A percentile compares a stretch with the other conserved stretches of the same genome.
phyloP scores from a whole-genome alignment of 1,140 invertebrate species.

The Drosophila trapezifrons region DNA sequence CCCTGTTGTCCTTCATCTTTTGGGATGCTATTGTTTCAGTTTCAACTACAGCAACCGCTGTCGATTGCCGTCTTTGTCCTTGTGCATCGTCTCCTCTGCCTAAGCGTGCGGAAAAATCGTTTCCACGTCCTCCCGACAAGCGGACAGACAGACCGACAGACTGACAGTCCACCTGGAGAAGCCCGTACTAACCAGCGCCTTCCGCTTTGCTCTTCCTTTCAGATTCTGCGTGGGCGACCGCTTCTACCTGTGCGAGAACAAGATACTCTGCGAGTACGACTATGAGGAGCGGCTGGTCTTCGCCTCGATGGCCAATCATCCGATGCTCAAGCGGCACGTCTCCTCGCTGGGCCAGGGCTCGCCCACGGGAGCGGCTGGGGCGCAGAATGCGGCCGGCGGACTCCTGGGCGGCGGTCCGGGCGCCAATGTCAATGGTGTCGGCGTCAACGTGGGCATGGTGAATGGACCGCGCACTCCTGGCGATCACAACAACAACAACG shows the following conservation, averaged over 20 bases:
- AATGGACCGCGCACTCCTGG: slow-evolving; percentile 78
- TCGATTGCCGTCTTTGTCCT: slow-evolving; percentile 71
- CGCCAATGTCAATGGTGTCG: slow-evolving; percentile 37
- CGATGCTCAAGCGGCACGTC: slow-evolving; percentile 94
- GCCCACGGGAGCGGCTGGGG: slow-evolving; percentile 57
- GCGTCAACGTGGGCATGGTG: slow-evolving; percentile 46
- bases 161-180: neutral
- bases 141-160: neutral
- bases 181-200: neutral
- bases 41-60: slow-evolving; percentile 55
- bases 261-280: slow-evolving; percentile 98
- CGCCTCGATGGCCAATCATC: slow-evolving; percentile 95
- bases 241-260: slow-evolving; percentile 98
- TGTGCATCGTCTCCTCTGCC: slow-evolving; percentile 32
- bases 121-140: slow-evolving; percentile 66
- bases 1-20: slow-evolving; percentile 3
- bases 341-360: slow-evolving; percentile 84
- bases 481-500: slow-evolving; percentile 81
- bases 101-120: slow-evolving; percentile 80
- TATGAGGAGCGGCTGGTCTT: slow-evolving; percentile 97
- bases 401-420: slow-evolving; percentile 40
- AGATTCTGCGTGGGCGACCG: slow-evolving; percentile 99
- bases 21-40: slow-evolving; percentile 44
- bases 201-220: slow-evolving; percentile 65
- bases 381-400: slow-evolving; percentile 49